A percentile compares a stretch with the other conserved stretches of the same genome.
Conservation (phyloP, 2,113 vertebrate species). For the Synodontis membranacea region DNA sequence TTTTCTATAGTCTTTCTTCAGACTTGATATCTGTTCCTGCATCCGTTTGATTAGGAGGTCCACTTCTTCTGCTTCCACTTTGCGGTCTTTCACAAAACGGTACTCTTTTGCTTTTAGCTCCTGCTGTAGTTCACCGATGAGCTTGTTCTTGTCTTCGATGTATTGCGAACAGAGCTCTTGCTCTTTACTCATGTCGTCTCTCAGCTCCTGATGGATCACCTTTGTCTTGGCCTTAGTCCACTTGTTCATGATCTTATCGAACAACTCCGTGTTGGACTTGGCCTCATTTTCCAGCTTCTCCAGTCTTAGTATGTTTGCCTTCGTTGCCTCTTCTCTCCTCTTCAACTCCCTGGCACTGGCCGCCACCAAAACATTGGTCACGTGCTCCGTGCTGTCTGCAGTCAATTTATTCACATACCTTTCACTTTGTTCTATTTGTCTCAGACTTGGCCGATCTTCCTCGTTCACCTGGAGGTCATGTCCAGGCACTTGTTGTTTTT, state of each 20-base stretch:
- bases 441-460: too few relatives aligned
- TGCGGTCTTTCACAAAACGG: conserved; percentile 79
- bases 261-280: conserved; percentile 69
- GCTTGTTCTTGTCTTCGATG: conserved; percentile 79
- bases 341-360: too few relatives aligned
- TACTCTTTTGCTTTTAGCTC: conserved; percentile 80
- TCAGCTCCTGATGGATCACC: conserved; percentile 73
- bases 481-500: too few relatives aligned
- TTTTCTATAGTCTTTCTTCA: conserved; percentile 74
- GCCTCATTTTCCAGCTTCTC: conserved; percentile 66
- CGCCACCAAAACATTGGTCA: too few relatives aligned
- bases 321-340: too few relatives aligned
- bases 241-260: conserved; percentile 74
- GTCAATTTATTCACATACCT: too few relatives aligned
- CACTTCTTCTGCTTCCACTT: conserved; percentile 78
- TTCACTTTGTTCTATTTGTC: too few relatives aligned
- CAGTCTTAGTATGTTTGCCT: too few relatives aligned
- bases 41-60: conserved; percentile 80
- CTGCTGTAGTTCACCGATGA: conserved; percentile 81
- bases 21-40: conserved; percentile 76
- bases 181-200: conserved; percentile 75
- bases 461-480: too few relatives aligned
- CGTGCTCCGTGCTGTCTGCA: too few relatives aligned
- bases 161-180: conserved; percentile 72
- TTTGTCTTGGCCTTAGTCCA: conserved; percentile 69